Conservation (phyloP, 2,888 invertebrate species). For the Nezara viridula region DNA sequence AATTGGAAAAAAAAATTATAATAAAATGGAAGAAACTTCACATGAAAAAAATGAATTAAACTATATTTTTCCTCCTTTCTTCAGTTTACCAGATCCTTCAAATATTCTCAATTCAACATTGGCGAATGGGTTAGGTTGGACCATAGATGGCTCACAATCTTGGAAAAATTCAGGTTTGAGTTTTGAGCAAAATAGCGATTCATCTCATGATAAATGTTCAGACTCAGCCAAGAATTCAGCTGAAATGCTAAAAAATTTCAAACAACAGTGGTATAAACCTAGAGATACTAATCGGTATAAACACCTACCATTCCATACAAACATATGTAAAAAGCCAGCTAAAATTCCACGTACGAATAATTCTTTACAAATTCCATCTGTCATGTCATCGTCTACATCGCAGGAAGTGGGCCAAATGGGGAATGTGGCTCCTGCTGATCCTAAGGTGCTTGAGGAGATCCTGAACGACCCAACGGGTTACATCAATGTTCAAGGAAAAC, state of each 20-base stretch:
- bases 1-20: neutral
- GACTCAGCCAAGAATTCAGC: neutral
- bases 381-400: neutral
- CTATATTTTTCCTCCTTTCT: neutral
- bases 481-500: slow-evolving; percentile 85
- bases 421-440: slow-evolving; percentile 70
- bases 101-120: neutral
- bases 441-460: slow-evolving; percentile 72
- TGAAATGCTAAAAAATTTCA: neutral
- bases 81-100: neutral
- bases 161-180: neutral
- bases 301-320: neutral
- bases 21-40: neutral
- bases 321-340: neutral
- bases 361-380: neutral
- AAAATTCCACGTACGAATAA: neutral
- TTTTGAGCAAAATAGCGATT: neutral
- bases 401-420: neutral
- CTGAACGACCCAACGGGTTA: slow-evolving; percentile 81
- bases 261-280: neutral
- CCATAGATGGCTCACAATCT: neutral
- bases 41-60: neutral
- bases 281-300: neutral
- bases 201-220: neutral
- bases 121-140: neutral